Evolutionary conservation across 2,113 vertebrate species (phyloP).

Genomic region (Misgurnus anguillicaudatus): DNA sequence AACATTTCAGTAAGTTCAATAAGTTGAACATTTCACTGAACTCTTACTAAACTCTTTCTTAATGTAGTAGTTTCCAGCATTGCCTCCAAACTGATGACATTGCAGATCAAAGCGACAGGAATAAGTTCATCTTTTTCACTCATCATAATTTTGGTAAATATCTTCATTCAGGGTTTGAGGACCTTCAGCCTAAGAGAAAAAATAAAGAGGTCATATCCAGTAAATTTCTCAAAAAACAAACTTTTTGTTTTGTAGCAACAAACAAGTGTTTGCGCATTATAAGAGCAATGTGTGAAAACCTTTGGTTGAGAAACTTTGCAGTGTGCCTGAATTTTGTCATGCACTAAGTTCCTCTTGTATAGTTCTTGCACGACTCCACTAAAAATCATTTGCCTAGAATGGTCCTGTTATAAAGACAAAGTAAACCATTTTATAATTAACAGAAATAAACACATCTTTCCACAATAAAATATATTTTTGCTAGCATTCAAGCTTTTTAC

Average conservation of each 20-base stretch:
- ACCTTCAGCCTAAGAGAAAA: slow-evolving; percentile 16
- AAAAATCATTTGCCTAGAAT: slow-evolving; percentile 21
- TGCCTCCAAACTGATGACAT: not conserved
- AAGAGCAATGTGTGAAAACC: slow-evolving; percentile 23
- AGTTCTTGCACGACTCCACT: slow-evolving; percentile 54
- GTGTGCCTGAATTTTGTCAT: not conserved
- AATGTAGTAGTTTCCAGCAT: not conserved
- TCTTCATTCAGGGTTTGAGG: slow-evolving; percentile 1
- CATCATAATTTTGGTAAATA: slow-evolving; percentile 47
- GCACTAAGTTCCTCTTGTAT: slow-evolving; percentile 48
- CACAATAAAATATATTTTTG: too few species aligned
- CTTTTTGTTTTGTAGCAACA: too few species aligned
- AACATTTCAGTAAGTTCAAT: too few species aligned
- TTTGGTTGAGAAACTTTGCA: slow-evolving; percentile 7
- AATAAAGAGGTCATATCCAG: not conserved
- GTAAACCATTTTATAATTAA: not conserved
- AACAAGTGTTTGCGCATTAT: not conserved
- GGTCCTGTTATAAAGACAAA: slow-evolving; percentile 32
- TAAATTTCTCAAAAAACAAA: not conserved
- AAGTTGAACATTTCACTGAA: too few species aligned
- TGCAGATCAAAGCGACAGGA: not conserved
- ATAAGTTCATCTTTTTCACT: not conserved
- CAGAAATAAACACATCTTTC: not conserved
- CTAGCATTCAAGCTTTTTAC: not conserved
- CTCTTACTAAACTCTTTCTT: not conserved